Evolutionary conservation across 1,140 invertebrate genomes (phyloP).

Genomic region (Drosophila bifasciata): DNA sequence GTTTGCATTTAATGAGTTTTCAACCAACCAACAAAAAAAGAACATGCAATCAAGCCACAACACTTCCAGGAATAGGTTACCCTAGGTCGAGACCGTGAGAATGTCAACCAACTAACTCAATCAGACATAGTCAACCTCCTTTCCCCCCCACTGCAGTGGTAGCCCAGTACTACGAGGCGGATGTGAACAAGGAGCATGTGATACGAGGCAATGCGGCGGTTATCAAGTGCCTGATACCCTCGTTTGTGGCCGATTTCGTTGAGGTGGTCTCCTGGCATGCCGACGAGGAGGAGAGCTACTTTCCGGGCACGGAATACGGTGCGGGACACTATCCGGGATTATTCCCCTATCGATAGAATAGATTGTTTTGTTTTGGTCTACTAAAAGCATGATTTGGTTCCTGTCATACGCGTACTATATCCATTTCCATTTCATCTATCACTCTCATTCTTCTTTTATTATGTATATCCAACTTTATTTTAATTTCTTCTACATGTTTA

Average conservation of each 20-base stretch:
- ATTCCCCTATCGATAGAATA: conserved; percentile 8
- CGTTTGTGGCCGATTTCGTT: conserved; percentile 96
- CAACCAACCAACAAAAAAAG: conserved; percentile 33
- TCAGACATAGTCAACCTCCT: conserved; percentile 7
- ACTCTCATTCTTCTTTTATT: conserved; percentile 37
- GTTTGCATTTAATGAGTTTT: conserved; percentile 62
- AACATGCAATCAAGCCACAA: conserved; percentile 22
- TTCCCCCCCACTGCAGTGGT: conserved; percentile 87
- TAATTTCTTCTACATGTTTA: conserved; percentile 83
- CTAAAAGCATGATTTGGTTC: conserved; percentile 60
- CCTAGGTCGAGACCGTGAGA: conserved; percentile 60
- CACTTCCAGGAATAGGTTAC: conserved; percentile 51
- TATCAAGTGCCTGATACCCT: conserved; percentile 96
- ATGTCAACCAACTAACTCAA: conserved; percentile 25
- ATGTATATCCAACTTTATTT: conserved; percentile 47
- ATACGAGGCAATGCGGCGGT: conserved; percentile 96
- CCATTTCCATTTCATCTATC: conserved; percentile 27
- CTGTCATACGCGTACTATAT: conserved; percentile 22
- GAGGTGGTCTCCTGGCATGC: conserved; percentile 94
- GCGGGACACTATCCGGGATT: conserved; percentile 21
- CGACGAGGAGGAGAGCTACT: conserved; percentile 89
- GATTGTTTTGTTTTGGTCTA: conserved; percentile 40
- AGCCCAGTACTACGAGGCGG: conserved; percentile 94
- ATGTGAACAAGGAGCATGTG: conserved; percentile 96
- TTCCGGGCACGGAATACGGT: conserved; percentile 83